Percentiles rank a stretch among this genome's conserved stretches.
Conservation (phyloP, 2,888 invertebrate genomes). For the Bombyx huttoni region DNA sequence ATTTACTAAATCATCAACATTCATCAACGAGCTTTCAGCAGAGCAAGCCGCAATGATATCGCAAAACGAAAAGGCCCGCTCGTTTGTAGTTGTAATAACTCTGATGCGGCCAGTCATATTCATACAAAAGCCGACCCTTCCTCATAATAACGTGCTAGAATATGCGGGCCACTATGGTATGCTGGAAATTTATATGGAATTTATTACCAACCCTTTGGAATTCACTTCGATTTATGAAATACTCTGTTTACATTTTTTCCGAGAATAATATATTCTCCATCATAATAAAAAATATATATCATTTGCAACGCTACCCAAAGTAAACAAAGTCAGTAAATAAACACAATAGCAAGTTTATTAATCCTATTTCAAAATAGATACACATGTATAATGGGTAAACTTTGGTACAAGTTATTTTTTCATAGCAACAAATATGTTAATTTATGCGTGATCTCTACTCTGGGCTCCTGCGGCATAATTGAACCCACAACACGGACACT, state of each 20-base stretch:
- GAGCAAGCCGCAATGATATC: slow-evolving; percentile 20
- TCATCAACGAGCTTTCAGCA: slow-evolving; percentile 13
- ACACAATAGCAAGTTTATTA: too few species aligned
- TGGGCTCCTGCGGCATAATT: slow-evolving; percentile 14
- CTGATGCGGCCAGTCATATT: slow-evolving; percentile 32
- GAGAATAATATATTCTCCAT: too few species aligned
- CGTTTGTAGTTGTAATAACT: slow-evolving; percentile 28
- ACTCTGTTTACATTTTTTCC: too few species aligned
- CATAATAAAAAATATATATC: too few species aligned
- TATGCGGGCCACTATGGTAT: slow-evolving; percentile 33
- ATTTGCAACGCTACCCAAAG: too few species aligned
- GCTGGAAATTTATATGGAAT: slow-evolving; percentile 23
- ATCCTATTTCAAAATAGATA: too few species aligned
- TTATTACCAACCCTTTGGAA: slow-evolving; percentile 15
- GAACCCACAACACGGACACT: slow-evolving; percentile 17
- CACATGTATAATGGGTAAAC: too few species aligned
- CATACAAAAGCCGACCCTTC: slow-evolving; percentile 31
- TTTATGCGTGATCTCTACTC: slow-evolving; percentile 24
- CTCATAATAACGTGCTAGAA: slow-evolving; percentile 31
- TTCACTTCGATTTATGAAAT: neutral
- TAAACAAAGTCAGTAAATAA: too few species aligned
- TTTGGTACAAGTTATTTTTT: too few species aligned
- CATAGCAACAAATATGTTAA: slow-evolving; percentile 13
- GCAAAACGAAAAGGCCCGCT: slow-evolving; percentile 24
- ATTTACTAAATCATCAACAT: neutral